Evolutionary conservation across 2,888 invertebrate genomes (phyloP), one percentile per base, ranked within the genome.

Genomic region (Drosophila meridiana): DNA sequence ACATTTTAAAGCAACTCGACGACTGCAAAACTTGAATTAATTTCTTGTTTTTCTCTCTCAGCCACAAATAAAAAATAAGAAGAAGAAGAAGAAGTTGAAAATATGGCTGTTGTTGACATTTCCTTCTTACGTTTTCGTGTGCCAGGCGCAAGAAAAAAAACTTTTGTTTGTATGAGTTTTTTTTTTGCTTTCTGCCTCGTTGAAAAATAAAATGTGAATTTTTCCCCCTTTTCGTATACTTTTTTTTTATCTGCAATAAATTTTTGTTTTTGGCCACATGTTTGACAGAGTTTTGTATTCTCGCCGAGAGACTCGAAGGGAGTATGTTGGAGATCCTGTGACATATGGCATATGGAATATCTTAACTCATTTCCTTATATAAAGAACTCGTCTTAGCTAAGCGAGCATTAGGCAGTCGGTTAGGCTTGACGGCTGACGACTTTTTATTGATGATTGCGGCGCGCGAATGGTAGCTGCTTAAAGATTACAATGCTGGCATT

Each of bases 51-150:
- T 55, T 75, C 71, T 53, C 42, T 78, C 78, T 64, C 38, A 63
- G 36, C 45, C 58, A 62, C 61, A 71, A 77, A 66, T 72, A 48
- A 48, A 32, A 32, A 45, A 40, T 5, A 7, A 7, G 6, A 14
- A 58, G 65, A 68, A 62, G 67, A 71, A 72, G 50, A 52, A 48
- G 30, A 52, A 26, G 34, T 36, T 26, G 42, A 84, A 82, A 85
- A 73, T 70, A 64, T 69, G 61, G 50, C 90, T 88, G 85, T 65
- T 89, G 90, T 85, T 85, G 85, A 85, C 90, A 85, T 89, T 89
- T 55, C 55, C 30, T 40, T 55, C 40, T 40, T 14, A 45, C 45
- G 9, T 38, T 42, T 40, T 36, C 34, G 9, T 14, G 9, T 14
- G 48, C 32, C 32, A 32, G n/a, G 32, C 52, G 11, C 20, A 52